phyloP scores from a whole-genome alignment of 2,888 invertebrate genomes.

The Caenorhabditis angaria region DNA sequence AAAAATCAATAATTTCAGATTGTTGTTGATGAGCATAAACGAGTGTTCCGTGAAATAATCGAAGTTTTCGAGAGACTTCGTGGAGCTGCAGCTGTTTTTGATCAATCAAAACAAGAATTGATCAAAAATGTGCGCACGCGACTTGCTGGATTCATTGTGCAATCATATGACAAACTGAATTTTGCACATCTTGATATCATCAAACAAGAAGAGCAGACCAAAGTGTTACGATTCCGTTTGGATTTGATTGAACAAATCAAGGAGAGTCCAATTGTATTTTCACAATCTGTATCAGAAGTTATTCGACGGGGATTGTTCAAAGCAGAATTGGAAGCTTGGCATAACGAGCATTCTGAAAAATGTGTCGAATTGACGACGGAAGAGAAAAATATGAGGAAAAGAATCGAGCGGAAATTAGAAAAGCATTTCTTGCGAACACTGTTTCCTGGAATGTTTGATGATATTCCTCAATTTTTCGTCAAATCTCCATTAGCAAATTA shows the following conservation, averaged over 20 bases:
- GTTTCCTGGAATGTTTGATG: slow-evolving; percentile 87
- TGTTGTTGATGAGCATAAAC: slow-evolving; percentile 35
- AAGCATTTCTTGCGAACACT: slow-evolving; percentile 83
- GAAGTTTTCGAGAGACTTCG: slow-evolving; percentile 45
- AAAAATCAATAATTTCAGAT: slow-evolving; percentile 14
- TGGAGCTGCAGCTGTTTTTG: slow-evolving; percentile 48
- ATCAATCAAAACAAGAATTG: slow-evolving; percentile 62
- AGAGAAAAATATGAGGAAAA: slow-evolving; percentile 83
- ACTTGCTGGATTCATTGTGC: slow-evolving; percentile 53
- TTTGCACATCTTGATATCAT: slow-evolving; percentile 53
- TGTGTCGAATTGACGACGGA: slow-evolving; percentile 80
- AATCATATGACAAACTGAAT: slow-evolving; percentile 60
- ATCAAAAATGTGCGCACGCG: slow-evolving; percentile 56
- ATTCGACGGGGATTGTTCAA: slow-evolving; percentile 59
- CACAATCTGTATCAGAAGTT: slow-evolving; percentile 65
- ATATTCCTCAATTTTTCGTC: slow-evolving; percentile 83
- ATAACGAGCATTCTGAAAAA: slow-evolving; percentile 51
- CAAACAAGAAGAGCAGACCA: slow-evolving; percentile 61
- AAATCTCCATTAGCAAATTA: slow-evolving; percentile 46
- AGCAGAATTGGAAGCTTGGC: slow-evolving; percentile 57
- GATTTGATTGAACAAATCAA: slow-evolving; percentile 53
- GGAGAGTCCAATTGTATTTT: slow-evolving; percentile 63
- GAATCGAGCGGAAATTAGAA: slow-evolving; percentile 83
- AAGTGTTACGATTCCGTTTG: slow-evolving; percentile 50
- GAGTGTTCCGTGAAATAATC: slow-evolving; percentile 29